Evolutionary conservation across 2,888 invertebrate genomes (phyloP).

Genomic region (Dynastes maya): DNA sequence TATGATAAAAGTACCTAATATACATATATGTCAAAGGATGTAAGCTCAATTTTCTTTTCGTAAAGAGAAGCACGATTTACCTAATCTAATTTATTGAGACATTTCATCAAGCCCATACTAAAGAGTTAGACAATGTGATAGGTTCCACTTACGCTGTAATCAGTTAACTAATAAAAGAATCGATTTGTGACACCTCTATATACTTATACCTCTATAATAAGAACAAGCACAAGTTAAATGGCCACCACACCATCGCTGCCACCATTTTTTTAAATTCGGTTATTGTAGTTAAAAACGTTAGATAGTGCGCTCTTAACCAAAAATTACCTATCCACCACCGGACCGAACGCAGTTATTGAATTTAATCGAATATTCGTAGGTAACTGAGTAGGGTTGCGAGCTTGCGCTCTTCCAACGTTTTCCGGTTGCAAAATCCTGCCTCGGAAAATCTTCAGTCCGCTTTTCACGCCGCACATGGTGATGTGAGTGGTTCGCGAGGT

Average conservation of each 20-base stretch:
- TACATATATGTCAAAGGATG: no score
- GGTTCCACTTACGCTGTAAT: no score
- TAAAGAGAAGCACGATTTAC: no score
- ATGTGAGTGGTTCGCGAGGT: conserved; percentile 1
- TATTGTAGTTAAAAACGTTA: no score
- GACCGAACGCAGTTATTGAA: conserved; percentile 40
- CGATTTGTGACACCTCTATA: no score
- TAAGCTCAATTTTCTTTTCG: no score
- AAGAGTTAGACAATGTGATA: no score
- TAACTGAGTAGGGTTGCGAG: conserved; percentile 42
- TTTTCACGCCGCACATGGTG: conserved; percentile 31
- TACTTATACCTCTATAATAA: neutral
- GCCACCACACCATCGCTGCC: neutral
- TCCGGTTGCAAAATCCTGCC: conserved; percentile 40
- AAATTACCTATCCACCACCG: neutral
- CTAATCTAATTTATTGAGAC: no score
- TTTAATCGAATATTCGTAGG: conserved; percentile 47
- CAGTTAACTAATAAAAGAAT: no score
- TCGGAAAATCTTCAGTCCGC: conserved; percentile 45
- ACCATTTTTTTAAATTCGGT: no score
- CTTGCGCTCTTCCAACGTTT: conserved; percentile 32
- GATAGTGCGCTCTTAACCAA: conserved; percentile 19
- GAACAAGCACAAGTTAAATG: neutral
- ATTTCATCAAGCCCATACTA: no score
- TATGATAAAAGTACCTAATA: no score